phyloP scores from a whole-genome alignment of 2,888 invertebrate species.

The Lasioglossum zephyrum region DNA sequence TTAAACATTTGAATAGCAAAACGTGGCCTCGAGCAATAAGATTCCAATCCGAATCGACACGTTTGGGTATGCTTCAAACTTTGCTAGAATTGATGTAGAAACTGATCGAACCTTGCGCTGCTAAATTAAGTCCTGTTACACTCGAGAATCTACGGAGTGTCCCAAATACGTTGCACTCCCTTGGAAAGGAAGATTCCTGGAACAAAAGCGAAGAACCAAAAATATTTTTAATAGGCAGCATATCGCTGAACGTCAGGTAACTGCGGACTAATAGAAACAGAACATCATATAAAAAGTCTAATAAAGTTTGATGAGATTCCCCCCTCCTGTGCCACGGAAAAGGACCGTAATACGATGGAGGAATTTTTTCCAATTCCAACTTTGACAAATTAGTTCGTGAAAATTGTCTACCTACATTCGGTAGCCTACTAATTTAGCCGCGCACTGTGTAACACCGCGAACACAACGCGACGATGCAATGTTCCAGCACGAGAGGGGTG shows the following conservation, averaged over 20 bases:
- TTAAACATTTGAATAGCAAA: too few species aligned
- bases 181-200: not conserved
- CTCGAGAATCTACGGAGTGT: not conserved
- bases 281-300: not conserved
- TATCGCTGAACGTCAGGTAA: not conserved
- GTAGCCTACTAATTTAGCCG: not conserved
- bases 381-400: not conserved
- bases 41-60: too few species aligned
- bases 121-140: too few species aligned
- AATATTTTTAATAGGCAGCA: not conserved
- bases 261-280: not conserved
- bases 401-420: not conserved
- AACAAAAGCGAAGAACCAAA: not conserved
- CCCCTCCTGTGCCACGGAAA: not conserved
- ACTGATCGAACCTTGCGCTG: too few species aligned
- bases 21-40: too few species aligned
- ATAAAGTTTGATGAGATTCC: not conserved
- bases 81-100: too few species aligned
- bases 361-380: not conserved
- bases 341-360: not conserved
- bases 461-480: not conserved
- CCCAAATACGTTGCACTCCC: not conserved
- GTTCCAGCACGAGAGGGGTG: not conserved
- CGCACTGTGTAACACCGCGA: not conserved
- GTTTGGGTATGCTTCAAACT: too few species aligned